These are phyloP conservation scores for Enoplosus armatus DNA, from an alignment of 2,797 vertebrate species.

Conservation along the genomic window DNA sequence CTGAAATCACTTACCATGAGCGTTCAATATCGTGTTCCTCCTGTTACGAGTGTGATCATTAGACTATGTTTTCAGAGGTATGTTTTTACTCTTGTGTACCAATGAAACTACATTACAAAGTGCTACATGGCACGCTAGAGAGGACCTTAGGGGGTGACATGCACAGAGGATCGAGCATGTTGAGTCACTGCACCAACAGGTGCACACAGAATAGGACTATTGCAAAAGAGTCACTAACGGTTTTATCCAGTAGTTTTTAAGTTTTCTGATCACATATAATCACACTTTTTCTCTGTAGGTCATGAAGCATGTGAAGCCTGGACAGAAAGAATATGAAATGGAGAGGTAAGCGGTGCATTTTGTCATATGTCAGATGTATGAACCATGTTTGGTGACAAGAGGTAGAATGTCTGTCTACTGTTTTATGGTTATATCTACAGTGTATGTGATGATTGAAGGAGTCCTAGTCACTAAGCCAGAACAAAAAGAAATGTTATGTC, in stretches of 20 bases:
- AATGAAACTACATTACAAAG: too few species aligned
- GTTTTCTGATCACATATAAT: neutral
- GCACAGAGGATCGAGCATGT: neutral
- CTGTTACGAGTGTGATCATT: constrained; percentile 7
- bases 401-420: neutral
- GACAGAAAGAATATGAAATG: constrained; percentile 94
- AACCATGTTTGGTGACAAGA: neutral
- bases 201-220: neutral
- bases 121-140: too few species aligned
- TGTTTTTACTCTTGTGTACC: neutral
- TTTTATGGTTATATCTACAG: neutral
- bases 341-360: constrained; percentile 88
- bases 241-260: neutral
- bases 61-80: neutral
- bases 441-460: neutral
- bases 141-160: neutral
- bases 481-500: neutral
- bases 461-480: neutral
- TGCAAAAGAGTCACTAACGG: neutral
- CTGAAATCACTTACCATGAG: neutral
- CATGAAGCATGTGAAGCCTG: constrained; percentile 92
- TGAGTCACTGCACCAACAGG: neutral
- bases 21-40: neutral
- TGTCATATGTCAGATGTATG: neutral
- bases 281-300: constrained; percentile 81